phyloP scores from a whole-genome alignment of 2,113 vertebrate species.

The Rallus limicola region DNA sequence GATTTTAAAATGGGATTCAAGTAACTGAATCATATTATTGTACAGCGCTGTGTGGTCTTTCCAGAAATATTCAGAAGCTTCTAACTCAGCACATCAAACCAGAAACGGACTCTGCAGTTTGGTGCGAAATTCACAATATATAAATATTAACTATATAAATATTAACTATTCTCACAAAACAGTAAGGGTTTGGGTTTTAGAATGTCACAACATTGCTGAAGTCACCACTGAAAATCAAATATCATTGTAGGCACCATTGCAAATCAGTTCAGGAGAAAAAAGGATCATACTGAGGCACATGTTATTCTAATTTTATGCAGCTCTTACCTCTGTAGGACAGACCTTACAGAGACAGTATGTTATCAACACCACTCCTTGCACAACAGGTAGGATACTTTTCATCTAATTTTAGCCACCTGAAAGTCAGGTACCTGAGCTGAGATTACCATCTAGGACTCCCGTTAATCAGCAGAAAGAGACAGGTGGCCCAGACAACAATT shows the following conservation, averaged over 20 bases:
- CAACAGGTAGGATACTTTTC: background rate
- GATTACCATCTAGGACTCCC: background rate
- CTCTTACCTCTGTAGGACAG: background rate
- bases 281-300: background rate
- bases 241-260: background rate
- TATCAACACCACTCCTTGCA: background rate
- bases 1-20: background rate
- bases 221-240: background rate
- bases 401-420: slow-evolving; percentile 6
- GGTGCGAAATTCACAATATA: background rate
- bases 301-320: background rate
- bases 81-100: background rate
- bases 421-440: background rate
- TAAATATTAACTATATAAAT: background rate
- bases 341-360: background rate
- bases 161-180: background rate
- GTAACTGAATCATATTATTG: background rate
- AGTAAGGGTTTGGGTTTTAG: background rate
- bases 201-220: background rate
- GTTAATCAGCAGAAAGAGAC: slow-evolving; percentile 38
- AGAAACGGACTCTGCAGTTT: background rate
- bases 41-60: background rate
- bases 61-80: background rate
- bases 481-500: slow-evolving; percentile 29
- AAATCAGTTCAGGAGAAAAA: background rate